phyloP scores from a whole-genome alignment of 2,797 vertebrate species.

The Falco columbarius region DNA sequence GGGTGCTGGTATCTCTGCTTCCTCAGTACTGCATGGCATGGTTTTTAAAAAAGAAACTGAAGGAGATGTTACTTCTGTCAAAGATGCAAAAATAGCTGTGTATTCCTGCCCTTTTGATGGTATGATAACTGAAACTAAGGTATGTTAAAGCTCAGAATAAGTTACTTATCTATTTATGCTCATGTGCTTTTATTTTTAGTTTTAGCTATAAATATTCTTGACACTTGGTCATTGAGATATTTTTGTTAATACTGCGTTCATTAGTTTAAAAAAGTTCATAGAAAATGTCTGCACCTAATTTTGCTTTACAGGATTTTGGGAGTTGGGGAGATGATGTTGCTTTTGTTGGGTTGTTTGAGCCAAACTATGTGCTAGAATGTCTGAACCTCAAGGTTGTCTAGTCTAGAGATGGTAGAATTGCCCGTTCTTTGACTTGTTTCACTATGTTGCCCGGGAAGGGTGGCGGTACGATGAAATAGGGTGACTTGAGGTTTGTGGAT shows the following conservation, averaged over 20 bases:
- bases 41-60: conserved; percentile 98
- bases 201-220: neutral
- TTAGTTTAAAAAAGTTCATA: neutral
- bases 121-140: conserved; percentile 97
- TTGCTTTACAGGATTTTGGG: neutral
- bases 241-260: conserved; percentile 21
- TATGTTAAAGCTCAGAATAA: conserved; percentile 66
- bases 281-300: neutral
- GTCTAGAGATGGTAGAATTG: neutral
- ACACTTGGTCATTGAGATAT: conserved; percentile 10
- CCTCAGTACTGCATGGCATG: conserved; percentile 96
- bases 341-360: neutral
- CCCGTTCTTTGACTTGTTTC: neutral
- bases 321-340: neutral
- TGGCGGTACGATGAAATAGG: neutral
- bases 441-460: neutral
- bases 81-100: conserved; percentile 93
- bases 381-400: neutral
- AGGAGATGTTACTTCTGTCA: conserved; percentile 93
- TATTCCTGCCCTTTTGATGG: conserved; percentile 98
- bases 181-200: conserved; percentile 27
- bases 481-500: neutral
- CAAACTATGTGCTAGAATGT: neutral
- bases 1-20: conserved; percentile 91
- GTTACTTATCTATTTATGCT: neutral